These are phyloP conservation scores for Galerucella calmariensis DNA, from an alignment of 2,888 invertebrate genomes.

Conservation along the genomic window DNA sequence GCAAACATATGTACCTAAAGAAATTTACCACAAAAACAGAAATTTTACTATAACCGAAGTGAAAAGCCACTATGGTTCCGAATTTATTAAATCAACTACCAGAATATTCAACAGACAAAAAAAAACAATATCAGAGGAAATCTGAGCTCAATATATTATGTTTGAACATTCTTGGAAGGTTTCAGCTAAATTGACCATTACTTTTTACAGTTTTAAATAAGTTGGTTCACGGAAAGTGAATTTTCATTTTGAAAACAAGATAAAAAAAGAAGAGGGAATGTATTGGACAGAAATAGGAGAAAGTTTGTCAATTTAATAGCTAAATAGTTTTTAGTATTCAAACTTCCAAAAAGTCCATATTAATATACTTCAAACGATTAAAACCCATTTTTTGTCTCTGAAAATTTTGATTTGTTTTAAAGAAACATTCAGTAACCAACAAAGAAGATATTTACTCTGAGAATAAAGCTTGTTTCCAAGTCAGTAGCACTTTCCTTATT, in stretches of 20 bases:
- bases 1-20: conserved; percentile 26
- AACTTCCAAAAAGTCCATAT: too few relatives aligned
- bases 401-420: not conserved
- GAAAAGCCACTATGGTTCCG: conserved; percentile 19
- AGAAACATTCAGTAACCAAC: not conserved
- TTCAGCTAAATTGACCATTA: conserved; percentile 1
- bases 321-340: not conserved
- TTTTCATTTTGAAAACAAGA: not conserved
- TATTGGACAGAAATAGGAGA: not conserved
- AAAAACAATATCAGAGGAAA: conserved; percentile 15
- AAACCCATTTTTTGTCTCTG: not conserved
- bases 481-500: conserved; percentile 23
- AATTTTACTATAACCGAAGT: conserved; percentile 25
- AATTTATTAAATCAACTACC: conserved; percentile 28
- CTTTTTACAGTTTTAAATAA: conserved; percentile 6
- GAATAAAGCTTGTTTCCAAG: conserved; percentile 23
- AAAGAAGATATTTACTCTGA: conserved; percentile 15
- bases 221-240: not conserved
- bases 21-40: conserved; percentile 23
- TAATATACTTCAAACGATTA: too few relatives aligned
- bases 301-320: not conserved
- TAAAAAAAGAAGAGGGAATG: not conserved
- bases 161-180: not conserved
- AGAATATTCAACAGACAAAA: conserved; percentile 27
- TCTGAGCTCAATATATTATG: conserved; percentile 8